A percentile compares a stretch with the other conserved stretches of the same genome.
phyloP scores from a whole-genome alignment of 2,797 vertebrate species.

The Benthosema pterotum region DNA sequence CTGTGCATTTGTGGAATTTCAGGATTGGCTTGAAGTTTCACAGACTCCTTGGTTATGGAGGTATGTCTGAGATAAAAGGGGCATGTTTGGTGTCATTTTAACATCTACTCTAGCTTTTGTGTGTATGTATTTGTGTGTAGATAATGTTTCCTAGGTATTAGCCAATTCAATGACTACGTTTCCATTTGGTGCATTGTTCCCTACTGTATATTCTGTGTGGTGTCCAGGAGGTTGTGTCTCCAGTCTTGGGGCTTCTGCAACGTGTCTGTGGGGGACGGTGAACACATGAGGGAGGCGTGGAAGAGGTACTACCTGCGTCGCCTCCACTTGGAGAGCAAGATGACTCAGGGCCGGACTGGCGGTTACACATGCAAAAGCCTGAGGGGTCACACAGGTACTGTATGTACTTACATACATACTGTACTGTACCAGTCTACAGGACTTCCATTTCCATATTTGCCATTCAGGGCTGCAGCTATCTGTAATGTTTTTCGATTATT shows the following conservation, averaged over 20 bases:
- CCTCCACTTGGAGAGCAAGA: slow-evolving; percentile 74
- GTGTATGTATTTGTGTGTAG: no score
- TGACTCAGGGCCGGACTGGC: slow-evolving; percentile 75
- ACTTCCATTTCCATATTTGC: no score
- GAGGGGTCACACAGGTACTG: slow-evolving; percentile 81
- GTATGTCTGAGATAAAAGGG: slow-evolving; percentile 43
- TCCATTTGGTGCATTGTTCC: no score
- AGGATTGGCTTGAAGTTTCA: slow-evolving; percentile 73
- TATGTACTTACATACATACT: not conserved
- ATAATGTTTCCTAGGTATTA: no score
- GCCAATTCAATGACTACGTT: no score
- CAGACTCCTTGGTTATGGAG: slow-evolving; percentile 77
- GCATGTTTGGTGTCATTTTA: no score
- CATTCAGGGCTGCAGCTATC: no score
- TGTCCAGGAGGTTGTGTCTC: slow-evolving; percentile 72
- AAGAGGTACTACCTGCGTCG: slow-evolving; percentile 82
- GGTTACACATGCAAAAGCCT: slow-evolving; percentile 82
- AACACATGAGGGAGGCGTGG: slow-evolving; percentile 69
- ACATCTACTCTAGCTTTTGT: no score
- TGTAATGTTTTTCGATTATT: no score
- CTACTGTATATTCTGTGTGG: not conserved
- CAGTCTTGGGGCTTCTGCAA: slow-evolving; percentile 83
- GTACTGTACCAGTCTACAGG: no score
- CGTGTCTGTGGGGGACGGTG: slow-evolving; percentile 48
- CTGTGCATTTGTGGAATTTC: not conserved